Evolutionary conservation across 2,113 vertebrate species (phyloP), one percentile per base, ranked within the genome.

Genomic region (Oncorhynchus keta): DNA sequence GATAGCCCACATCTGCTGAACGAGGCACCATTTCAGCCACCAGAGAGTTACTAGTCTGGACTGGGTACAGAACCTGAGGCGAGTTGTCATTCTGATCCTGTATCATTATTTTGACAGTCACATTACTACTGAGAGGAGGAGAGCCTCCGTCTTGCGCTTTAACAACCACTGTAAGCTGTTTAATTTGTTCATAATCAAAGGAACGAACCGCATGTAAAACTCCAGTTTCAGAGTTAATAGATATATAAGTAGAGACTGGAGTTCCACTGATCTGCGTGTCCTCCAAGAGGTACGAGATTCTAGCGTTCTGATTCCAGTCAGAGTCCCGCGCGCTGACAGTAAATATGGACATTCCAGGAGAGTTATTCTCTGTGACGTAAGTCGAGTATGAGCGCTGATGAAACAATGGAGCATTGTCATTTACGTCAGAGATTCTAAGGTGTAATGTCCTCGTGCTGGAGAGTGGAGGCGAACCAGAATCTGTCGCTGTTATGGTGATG

Each of bases 331-430:
- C 86, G 74, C 79, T 83, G 4, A 89, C 32, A 0, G 74, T 76
- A n/a, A 85, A 83, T 68, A 90, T 48, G 20, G 82, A 87, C 7
- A 80, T 0, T 9, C 87, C 88, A 1, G 87, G 85, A 73, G 74
- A 73, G 28, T 89, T 89, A 72, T 89, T 89, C 83, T 89, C 88
- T 72, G 75, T 13, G 30, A 89, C 75, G 0, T 76, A 77, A 69
- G 87, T 66, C 0, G 89, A 93, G 77, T 90, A 91, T 4, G 72
- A 72, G 2, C 76, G 24, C 73, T 16, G 57, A 6, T 22, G 4
- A 75, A 93, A 93, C 7, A 75, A 5, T 3, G 92, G 90, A 5
- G 92, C 81, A 66, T 94, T 93, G 84, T 92, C 92, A 72, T 93
- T 94, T 72, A 90, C 82, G 39, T 94, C 91, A 68, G 79, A 73